phyloP scores from a whole-genome alignment of 2,888 invertebrate species.

The Zelleria hepariella region DNA sequence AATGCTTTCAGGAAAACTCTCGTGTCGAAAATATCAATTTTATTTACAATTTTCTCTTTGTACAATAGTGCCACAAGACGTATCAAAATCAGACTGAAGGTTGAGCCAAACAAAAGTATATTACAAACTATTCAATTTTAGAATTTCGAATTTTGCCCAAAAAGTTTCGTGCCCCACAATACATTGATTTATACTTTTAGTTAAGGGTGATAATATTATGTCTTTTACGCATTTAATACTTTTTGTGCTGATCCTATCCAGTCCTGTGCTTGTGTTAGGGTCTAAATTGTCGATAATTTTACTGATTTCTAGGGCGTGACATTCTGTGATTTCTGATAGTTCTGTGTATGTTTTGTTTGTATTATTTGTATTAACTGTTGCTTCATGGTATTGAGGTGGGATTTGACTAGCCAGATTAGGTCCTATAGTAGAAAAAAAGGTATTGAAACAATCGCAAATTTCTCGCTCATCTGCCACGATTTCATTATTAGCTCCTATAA shows the following conservation, averaged over 20 bases:
- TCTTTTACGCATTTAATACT: slow-evolving; percentile 9
- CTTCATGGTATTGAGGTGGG: slow-evolving; percentile 2
- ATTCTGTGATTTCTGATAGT: background rate
- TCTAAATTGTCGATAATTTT: slow-evolving; percentile 7
- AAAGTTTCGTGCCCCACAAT: too few species aligned
- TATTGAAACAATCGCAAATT: slow-evolving; percentile 15
- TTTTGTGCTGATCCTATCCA: slow-evolving; percentile 11
- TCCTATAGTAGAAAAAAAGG: slow-evolving; percentile 12
- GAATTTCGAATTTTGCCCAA: too few species aligned
- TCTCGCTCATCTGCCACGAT: slow-evolving; percentile 7
- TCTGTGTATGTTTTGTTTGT: background rate
- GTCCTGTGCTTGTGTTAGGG: slow-evolving; percentile 8
- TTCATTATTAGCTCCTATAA: background rate
- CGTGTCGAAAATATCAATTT: too few species aligned
- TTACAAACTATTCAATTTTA: too few species aligned
- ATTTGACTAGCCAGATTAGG: slow-evolving; percentile 12
- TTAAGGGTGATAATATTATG: background rate
- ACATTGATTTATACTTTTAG: background rate
- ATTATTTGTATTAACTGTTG: background rate
- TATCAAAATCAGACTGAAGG: too few species aligned
- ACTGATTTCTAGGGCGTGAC: background rate
- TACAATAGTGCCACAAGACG: too few species aligned
- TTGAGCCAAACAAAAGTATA: too few species aligned
- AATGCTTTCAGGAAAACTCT: too few species aligned
- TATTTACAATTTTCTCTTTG: too few species aligned